Evolutionary conservation across 2,888 invertebrate species (phyloP).

Genomic region (Ischnus inquisitorius): DNA sequence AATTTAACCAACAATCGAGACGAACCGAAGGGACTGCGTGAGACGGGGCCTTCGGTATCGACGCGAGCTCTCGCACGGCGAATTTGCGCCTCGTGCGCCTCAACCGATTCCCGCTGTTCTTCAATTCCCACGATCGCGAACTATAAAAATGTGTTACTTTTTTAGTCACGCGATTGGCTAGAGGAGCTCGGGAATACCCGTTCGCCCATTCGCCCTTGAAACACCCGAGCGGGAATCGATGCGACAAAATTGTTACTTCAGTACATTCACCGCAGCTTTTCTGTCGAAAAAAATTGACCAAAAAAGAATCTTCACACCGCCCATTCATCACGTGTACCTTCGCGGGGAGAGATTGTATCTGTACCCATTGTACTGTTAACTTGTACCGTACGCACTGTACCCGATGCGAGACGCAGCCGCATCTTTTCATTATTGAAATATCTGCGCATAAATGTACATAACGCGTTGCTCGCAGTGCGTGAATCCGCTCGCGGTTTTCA

Average conservation of each 20-base stretch:
- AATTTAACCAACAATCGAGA: not conserved
- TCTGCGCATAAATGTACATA: not conserved
- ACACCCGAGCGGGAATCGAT: not conserved
- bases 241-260: not conserved
- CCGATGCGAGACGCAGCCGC: conserved; percentile 27
- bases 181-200: conserved; percentile 1
- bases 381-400: not conserved
- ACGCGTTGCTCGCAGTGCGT: conserved; percentile 17
- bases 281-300: not conserved
- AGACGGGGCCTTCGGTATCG: conserved; percentile 33
- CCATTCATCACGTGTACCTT: not conserved
- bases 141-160: conserved; percentile 76
- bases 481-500: conserved; percentile 13
- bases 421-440: conserved; percentile 3
- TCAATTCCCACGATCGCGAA: conserved; percentile 78
- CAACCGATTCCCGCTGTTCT: conserved; percentile 59
- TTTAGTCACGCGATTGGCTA: conserved; percentile 77
- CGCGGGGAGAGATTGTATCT: conserved; percentile 9
- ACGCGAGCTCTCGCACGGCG: conserved; percentile 45
- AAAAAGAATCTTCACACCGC: not conserved
- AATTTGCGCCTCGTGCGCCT: conserved; percentile 51
- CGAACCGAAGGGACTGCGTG: conserved; percentile 22
- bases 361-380: conserved; percentile 4
- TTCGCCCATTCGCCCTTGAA: conserved; percentile 3
- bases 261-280: not conserved